Evolutionary conservation across 2,113 vertebrate species (phyloP), one percentile per base, ranked within the genome.

Genomic region (Cheilinus undulatus): DNA sequence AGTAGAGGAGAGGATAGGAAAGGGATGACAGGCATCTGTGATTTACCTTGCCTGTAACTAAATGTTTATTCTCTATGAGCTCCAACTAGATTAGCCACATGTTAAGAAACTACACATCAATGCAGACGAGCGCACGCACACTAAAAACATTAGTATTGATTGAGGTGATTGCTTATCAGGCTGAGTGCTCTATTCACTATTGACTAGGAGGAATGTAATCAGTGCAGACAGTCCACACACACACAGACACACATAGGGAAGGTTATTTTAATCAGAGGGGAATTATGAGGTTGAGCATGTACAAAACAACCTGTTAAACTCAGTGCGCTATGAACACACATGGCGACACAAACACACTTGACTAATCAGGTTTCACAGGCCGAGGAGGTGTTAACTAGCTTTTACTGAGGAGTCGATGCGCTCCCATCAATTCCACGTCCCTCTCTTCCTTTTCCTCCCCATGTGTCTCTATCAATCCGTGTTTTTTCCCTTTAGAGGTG

Each of bases 71-170:
- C 79, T 78, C 69, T 64, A 76, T 81, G 74, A 82, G 78, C 87
- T 85, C 69, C 6, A 67, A 83, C 84, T 88, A 86, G 91, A 92
- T 93, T 91, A 92, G 79, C 87, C 78, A 73, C 77, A 83, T 76
- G 79, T 87, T 70, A 84, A 61, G 46, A 69, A 42, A 81, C 77
- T 56, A 51, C 69, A 58, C 80, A 53, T 72, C 61, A 73, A 20
- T 64, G 74, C 38, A 78, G 20, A 78, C 73, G 76, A 15, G 40
- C 75, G 57, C 73, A 70, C 71, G 57, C 80, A 72, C 76, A 69
- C 68, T 93, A 86, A 93, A 91, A 92, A 90, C 86, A 92, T 93
- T 93, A 93, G 87, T 90, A 94, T 93, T 93, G 93, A 94, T 92
- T 87, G 73, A 87, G 88, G 91, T 92, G 92, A 94, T 94, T 92